Percentiles rank a stretch among this genome's conserved stretches.
phyloP scores from a whole-genome alignment of 2,888 invertebrate genomes.

The Coecobrya sp. region DNA sequence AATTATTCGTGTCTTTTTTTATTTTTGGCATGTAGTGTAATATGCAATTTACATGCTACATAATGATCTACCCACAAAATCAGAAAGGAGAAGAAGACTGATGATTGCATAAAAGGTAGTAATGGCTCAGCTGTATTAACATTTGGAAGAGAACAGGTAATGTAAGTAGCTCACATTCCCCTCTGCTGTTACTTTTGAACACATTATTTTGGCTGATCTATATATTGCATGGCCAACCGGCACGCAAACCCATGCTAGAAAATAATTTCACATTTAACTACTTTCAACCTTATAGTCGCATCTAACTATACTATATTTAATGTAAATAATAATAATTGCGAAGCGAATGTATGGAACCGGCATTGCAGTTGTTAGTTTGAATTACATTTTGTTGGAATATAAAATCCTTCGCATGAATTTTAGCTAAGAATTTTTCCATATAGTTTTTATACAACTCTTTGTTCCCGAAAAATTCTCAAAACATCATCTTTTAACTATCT shows the following conservation, averaged over 20 bases:
- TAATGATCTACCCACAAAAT: slow-evolving; percentile 23
- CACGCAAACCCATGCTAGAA: slow-evolving; percentile 5
- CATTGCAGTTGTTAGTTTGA: too few species aligned
- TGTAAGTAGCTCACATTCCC: background rate
- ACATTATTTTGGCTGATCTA: slow-evolving; percentile 15
- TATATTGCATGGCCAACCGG: slow-evolving; percentile 31
- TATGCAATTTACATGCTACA: slow-evolving; percentile 30
- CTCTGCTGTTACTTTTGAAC: background rate
- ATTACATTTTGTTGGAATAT: background rate
- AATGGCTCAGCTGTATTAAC: background rate
- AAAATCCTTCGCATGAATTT: background rate
- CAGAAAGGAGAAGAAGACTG: background rate
- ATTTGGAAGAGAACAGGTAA: background rate
- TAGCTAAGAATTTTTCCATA: background rate
- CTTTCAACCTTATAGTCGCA: background rate
- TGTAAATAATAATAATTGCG: too few species aligned
- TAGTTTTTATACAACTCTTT: too few species aligned
- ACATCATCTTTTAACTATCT: too few species aligned
- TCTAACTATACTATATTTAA: too few species aligned
- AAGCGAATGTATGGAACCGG: too few species aligned
- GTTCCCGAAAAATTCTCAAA: too few species aligned
- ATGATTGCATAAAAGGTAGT: background rate
- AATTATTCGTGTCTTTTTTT: background rate
- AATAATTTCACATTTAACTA: background rate
- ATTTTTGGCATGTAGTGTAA: slow-evolving; percentile 31